Evolutionary conservation across 1,140 invertebrate genomes (phyloP).

Genomic region (Eciton burchellii): DNA sequence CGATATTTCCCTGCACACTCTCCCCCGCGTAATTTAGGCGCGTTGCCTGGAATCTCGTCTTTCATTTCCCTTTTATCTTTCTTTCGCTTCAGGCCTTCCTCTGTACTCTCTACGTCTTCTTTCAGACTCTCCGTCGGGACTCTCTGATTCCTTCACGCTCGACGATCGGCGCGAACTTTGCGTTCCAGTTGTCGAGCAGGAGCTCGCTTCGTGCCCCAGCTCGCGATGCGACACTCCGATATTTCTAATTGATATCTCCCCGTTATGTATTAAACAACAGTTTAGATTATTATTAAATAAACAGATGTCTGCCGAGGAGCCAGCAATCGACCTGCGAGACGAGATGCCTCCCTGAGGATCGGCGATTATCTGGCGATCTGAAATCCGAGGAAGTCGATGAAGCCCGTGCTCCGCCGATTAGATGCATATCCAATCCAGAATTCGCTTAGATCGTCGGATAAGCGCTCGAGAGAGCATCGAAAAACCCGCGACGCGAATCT

Average conservation of each 20-base stretch:
- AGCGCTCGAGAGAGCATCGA: slow-evolving; percentile 58
- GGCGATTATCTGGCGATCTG: slow-evolving; percentile 51
- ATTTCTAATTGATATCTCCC: background rate
- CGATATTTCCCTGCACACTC: background rate
- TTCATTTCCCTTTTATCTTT: background rate
- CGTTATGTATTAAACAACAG: background rate
- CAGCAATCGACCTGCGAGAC: background rate
- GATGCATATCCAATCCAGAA: slow-evolving; percentile 71
- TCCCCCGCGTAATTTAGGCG: slow-evolving; percentile 35
- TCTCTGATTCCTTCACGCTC: background rate
- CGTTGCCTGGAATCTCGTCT: slow-evolving; percentile 19
- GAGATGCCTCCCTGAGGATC: background rate
- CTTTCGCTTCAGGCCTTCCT: background rate
- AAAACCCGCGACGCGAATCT: background rate
- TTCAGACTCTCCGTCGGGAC: slow-evolving; percentile 1
- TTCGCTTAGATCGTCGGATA: slow-evolving; percentile 82
- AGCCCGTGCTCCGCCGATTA: slow-evolving; percentile 66
- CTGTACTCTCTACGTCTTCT: slow-evolving; percentile 38
- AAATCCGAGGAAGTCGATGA: slow-evolving; percentile 40
- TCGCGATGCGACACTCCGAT: background rate
- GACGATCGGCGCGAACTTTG: slow-evolving; percentile 53
- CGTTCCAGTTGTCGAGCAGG: slow-evolving; percentile 57
- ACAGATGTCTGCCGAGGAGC: background rate
- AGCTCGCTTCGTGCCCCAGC: background rate
- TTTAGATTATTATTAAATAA: background rate